Percentiles rank a stretch among this genome's conserved stretches.
These are phyloP conservation scores for Drosophila borborema DNA, from an alignment of 2,888 invertebrate genomes.

Conservation along the genomic window DNA sequence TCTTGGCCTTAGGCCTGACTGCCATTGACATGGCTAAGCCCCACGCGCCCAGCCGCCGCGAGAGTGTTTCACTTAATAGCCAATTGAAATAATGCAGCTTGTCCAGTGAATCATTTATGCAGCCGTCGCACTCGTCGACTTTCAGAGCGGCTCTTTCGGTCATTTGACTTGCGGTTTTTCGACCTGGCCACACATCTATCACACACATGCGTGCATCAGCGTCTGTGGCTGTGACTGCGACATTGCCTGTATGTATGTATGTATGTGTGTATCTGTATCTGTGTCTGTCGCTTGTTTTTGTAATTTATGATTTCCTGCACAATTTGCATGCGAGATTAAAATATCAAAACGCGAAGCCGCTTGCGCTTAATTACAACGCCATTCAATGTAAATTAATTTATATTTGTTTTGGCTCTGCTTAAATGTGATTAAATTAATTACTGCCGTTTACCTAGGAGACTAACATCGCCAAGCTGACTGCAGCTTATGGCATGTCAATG, in stretches of 20 bases:
- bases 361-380: conserved; percentile 61
- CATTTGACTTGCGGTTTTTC: conserved; percentile 53
- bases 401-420: conserved; percentile 52
- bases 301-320: conserved; percentile 74
- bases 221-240: not conserved
- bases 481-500: conserved; percentile 27
- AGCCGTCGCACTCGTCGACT: conserved; percentile 10
- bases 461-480: conserved; percentile 1
- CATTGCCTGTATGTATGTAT: not conserved
- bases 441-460: conserved; percentile 8
- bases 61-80: conserved; percentile 35
- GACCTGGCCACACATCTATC: conserved; percentile 19
- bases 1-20: conserved; percentile 16
- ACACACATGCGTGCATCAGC: not conserved
- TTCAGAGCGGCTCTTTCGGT: conserved; percentile 35
- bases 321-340: conserved; percentile 76
- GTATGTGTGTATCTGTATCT: not conserved
- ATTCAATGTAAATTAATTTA: conserved; percentile 73
- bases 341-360: conserved; percentile 64
- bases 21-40: conserved; percentile 40
- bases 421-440: conserved; percentile 70
- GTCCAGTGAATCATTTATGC: conserved; percentile 49
- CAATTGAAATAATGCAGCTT: conserved; percentile 55
- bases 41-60: conserved; percentile 33
- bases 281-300: conserved; percentile 32